Evolutionary conservation across 2,113 vertebrate species (phyloP), one percentile per base, ranked within the genome.

Genomic region (Caranx ignobilis): DNA sequence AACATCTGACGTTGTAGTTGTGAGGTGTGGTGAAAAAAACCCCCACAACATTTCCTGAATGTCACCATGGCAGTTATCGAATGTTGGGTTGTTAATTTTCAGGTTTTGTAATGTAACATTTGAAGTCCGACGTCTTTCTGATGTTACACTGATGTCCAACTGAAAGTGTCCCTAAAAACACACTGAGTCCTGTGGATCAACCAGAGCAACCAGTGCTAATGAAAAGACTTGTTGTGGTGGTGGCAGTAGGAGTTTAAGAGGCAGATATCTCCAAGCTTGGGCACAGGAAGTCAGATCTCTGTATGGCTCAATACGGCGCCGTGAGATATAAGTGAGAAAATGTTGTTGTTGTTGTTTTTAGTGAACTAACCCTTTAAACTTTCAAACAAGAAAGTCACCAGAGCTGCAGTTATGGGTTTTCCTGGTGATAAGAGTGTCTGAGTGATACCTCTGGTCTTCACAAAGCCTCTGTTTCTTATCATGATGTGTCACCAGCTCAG

Each of bases 401-500:
- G 57, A 48, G 55, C 34, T 70, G 65, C 57, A 43, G 19, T 15
- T 7, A 1, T 57, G 63, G 68, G 32, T 5, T 43, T 75, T 35
- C 6, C 2, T 21, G 52, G 8, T 2, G 41, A 31, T 65, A 15
- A 57, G n/a, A 48, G 50, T 11, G 66, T 26, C 10, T 19, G 63
- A 52, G 61, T 5, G 73, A 34, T 61, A 50, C 59, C 64, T 73
- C 9, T 13, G 35, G 26, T 57, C 26, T 37, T 67, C 85, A 71
- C 64, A 26, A n/a, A 62, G 71, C 67, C 26, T 70, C 64, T 5
- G 60, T 64, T 59, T 71, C 78, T 76, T 39, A 48, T 68, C 70
- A 31, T 2, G 61, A 65, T 31, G 80, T 57, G 68, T 61, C 79
- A 79, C 71, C 48, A 31, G 62, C 67, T 3, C 18, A 68, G 54